A percentile compares a stretch with the other conserved stretches of the same genome.
Evolutionary conservation across 2,113 vertebrate species (phyloP).

Genomic region (Deroptyus accipitrinus): DNA sequence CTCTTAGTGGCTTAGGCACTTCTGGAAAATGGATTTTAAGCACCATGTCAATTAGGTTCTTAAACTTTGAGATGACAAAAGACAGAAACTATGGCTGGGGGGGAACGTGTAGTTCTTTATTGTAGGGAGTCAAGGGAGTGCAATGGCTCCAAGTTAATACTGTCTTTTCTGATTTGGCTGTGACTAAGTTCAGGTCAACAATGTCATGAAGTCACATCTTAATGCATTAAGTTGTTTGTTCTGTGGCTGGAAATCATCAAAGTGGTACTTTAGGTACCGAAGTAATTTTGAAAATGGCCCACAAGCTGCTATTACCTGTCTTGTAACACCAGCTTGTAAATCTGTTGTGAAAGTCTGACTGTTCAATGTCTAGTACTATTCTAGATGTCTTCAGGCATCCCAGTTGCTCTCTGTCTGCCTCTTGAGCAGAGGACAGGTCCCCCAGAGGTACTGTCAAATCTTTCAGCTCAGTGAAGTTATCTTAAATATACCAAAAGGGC

Average conservation of each 20-base stretch:
- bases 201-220: neutral
- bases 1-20: neutral
- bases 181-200: neutral
- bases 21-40: conserved; percentile 4
- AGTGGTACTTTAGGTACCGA: neutral
- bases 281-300: neutral
- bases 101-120: neutral
- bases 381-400: neutral
- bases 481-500: neutral
- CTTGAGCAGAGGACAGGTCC: neutral
- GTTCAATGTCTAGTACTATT: neutral
- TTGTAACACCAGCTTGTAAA: neutral
- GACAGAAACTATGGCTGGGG: neutral
- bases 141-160: neutral
- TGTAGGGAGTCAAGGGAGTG: neutral
- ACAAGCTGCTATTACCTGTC: neutral
- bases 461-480: neutral
- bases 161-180: neutral
- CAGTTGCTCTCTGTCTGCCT: neutral
- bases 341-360: neutral
- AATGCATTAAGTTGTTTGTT: neutral
- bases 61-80: neutral
- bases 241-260: neutral
- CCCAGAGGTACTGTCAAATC: neutral
- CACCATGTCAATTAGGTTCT: neutral